Conservation (phyloP, 2,797 vertebrate genomes). For the Anisognathus igniventris region DNA sequence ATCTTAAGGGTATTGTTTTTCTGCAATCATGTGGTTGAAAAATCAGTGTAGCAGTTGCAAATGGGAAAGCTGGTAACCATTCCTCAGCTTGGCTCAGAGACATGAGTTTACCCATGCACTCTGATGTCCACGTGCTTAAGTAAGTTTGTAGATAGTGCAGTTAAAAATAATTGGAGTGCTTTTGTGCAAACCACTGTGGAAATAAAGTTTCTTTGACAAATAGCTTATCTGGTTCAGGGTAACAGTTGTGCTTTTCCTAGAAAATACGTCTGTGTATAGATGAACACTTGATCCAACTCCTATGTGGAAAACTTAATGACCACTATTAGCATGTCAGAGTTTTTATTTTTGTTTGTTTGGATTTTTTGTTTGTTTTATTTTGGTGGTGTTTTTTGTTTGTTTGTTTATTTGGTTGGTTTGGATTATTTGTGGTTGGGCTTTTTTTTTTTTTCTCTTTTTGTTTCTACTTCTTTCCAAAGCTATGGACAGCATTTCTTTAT, state of each 20-base stretch:
- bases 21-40: background rate
- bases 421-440: too few relatives aligned
- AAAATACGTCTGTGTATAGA: background rate
- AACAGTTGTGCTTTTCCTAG: background rate
- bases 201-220: background rate
- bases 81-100: background rate
- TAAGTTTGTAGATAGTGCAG: background rate
- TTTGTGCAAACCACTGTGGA: background rate
- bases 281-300: background rate
- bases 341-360: background rate
- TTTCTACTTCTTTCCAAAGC: background rate
- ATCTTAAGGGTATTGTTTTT: background rate
- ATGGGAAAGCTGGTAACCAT: background rate
- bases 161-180: background rate
- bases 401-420: background rate
- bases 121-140: background rate
- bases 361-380: too few relatives aligned
- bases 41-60: background rate
- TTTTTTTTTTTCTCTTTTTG: too few relatives aligned
- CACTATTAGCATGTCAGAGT: background rate
- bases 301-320: background rate
- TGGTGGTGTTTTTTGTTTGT: background rate
- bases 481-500: background rate
- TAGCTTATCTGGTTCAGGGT: background rate
- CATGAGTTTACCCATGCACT: fast-evolving